Percentiles rank a stretch among this genome's conserved stretches.
Conservation (phyloP, 1,140 invertebrate species). For the Drosophila pachea region DNA sequence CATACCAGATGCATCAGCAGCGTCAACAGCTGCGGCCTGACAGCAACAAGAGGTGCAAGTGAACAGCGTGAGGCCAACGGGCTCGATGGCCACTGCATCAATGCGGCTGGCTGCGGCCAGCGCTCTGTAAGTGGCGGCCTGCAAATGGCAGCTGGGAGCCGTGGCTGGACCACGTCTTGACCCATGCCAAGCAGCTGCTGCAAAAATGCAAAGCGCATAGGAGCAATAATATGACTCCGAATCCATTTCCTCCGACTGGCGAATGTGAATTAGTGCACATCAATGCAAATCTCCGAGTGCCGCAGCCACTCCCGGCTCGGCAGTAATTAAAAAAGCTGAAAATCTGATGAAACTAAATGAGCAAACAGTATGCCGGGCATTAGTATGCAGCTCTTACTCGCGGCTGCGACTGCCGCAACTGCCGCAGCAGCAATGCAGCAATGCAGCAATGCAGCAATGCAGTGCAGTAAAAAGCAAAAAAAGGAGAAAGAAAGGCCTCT, state of each 20-base stretch:
- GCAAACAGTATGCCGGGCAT: conserved; percentile 40
- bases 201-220: conserved; percentile 28
- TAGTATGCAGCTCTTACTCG: conserved; percentile 78
- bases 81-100: conserved; percentile 39
- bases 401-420: conserved; percentile 15
- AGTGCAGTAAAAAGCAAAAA: conserved; percentile 27
- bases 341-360: conserved; percentile 30
- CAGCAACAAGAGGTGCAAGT: conserved; percentile 63
- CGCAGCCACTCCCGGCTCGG: conserved; percentile 21
- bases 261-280: conserved; percentile 75
- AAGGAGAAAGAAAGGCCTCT: conserved; percentile 67
- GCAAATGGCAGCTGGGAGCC: conserved; percentile 46
- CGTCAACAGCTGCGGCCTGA: conserved; percentile 17
- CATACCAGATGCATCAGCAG: conserved; percentile 37
- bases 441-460: conserved; percentile 7
- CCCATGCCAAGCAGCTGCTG: conserved; percentile 63
- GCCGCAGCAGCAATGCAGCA: conserved; percentile 18
- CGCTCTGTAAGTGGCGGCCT: conserved; percentile 58
- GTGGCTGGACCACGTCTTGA: conserved; percentile 45
- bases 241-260: conserved; percentile 47
- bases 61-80: conserved; percentile 69
- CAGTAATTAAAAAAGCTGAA: conserved; percentile 65
- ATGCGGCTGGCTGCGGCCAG: conserved; percentile 31
- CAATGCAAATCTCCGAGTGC: conserved; percentile 46
- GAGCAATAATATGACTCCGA: conserved; percentile 31